Percentiles rank a stretch among this genome's conserved stretches.
Conservation (phyloP, 2,888 invertebrate genomes). For the Yponomeuta cagnagella region DNA sequence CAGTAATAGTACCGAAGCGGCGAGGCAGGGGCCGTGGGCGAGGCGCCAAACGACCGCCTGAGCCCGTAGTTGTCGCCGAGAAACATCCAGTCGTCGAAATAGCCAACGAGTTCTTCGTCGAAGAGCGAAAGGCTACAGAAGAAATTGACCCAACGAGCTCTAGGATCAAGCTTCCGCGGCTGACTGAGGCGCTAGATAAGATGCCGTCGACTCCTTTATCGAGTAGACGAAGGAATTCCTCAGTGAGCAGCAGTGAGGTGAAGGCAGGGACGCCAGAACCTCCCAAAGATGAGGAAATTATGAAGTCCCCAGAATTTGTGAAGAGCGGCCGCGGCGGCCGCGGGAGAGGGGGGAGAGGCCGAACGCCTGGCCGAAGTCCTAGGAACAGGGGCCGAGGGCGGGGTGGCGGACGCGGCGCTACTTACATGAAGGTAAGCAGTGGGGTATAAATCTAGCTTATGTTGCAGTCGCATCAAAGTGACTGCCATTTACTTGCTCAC, state of each 20-base stretch:
- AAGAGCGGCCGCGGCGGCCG: conserved; percentile 32
- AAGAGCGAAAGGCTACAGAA: conserved; percentile 30
- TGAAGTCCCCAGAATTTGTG: conserved; percentile 39
- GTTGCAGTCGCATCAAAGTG: neutral
- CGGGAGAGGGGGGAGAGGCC: conserved; percentile 36
- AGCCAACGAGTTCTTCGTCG: conserved; percentile 31
- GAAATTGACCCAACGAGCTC: conserved; percentile 62
- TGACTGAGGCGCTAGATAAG: conserved; percentile 66
- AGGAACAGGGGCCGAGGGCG: conserved; percentile 52
- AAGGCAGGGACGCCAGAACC: conserved; percentile 31
- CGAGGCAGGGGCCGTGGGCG: conserved; percentile 58
- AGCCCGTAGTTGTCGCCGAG: conserved; percentile 19
- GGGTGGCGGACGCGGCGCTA: conserved; percentile 58
- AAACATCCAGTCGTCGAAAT: conserved; percentile 30
- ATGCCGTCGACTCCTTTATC: conserved; percentile 56
- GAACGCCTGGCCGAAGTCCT: conserved; percentile 34
- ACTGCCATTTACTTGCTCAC: too few species aligned
- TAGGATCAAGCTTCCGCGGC: conserved; percentile 62
- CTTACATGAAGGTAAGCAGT: conserved; percentile 41
- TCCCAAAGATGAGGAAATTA: conserved; percentile 39
- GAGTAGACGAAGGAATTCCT: conserved; percentile 45
- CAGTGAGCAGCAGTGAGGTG: conserved; percentile 23
- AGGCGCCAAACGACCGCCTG: conserved; percentile 36
- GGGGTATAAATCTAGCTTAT: neutral
- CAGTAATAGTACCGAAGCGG: conserved; percentile 44